phyloP scores from a whole-genome alignment of 35 echinoderm and acorn worm genomes.

The Strongylocentrotus purpuratus region DNA sequence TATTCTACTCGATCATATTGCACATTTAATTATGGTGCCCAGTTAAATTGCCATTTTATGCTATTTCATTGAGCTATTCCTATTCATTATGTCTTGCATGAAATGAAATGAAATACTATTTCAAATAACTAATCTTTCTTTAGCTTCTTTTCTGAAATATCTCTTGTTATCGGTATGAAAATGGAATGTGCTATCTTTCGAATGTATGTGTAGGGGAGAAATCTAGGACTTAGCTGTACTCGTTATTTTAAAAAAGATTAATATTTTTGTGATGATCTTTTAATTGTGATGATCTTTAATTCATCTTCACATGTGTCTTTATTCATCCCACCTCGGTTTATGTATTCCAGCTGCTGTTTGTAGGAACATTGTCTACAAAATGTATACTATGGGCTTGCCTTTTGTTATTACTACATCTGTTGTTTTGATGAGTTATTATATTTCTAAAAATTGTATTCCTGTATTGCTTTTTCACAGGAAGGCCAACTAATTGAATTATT shows the following conservation, averaged over 20 bases:
- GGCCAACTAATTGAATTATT: neutral
- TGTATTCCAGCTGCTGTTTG: neutral
- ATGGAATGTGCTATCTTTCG: neutral
- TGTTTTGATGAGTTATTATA: neutral
- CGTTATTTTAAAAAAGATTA: neutral
- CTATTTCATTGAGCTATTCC: too few species aligned
- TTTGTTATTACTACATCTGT: neutral
- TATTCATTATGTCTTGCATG: too few species aligned
- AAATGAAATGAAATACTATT: neutral
- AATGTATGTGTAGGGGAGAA: neutral
- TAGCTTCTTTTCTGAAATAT: neutral
- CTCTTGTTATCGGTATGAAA: neutral
- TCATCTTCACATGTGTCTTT: neutral
- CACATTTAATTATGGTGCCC: neutral
- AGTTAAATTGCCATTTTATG: too few species aligned
- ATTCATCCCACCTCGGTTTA: neutral
- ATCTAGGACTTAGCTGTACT: neutral
- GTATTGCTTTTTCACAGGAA: neutral
- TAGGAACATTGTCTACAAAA: neutral
- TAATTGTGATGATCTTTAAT: neutral
- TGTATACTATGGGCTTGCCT: neutral
- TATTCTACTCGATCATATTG: neutral
- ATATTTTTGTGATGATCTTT: neutral
- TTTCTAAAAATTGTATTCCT: neutral
- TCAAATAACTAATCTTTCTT: neutral